These are phyloP conservation scores for Patella vulgata DNA, from an alignment of 1,140 invertebrate species.

Conservation along the genomic window DNA sequence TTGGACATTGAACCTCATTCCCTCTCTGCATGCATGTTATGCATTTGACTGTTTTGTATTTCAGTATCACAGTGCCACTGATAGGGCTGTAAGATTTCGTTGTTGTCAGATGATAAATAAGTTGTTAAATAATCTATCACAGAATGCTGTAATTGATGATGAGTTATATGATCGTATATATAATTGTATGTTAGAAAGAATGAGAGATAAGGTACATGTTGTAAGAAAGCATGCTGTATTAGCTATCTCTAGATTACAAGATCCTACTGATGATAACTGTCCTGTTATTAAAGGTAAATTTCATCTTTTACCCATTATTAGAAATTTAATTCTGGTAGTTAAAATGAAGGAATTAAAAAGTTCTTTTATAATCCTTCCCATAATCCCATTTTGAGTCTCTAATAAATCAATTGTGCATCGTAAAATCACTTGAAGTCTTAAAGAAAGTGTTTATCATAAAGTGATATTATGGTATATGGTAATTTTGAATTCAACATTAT, in stretches of 20 bases:
- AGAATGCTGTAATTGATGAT: conserved; percentile 82
- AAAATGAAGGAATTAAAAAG: too few relatives aligned
- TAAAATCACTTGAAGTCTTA: too few relatives aligned
- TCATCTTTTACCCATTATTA: not conserved
- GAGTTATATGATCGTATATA: conserved; percentile 79
- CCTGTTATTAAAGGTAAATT: conserved; percentile 75
- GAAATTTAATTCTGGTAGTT: too few relatives aligned
- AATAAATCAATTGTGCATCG: too few relatives aligned
- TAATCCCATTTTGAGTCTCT: not conserved
- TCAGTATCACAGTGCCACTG: conserved; percentile 72
- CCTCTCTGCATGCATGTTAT: too few relatives aligned
- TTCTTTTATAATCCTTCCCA: not conserved
- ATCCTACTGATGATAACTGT: conserved; percentile 80
- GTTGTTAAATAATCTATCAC: conserved; percentile 77
- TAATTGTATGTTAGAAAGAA: conserved; percentile 75
- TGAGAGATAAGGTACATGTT: conserved; percentile 77
- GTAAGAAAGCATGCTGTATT: conserved; percentile 82
- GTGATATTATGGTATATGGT: too few relatives aligned
- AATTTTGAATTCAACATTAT: too few relatives aligned
- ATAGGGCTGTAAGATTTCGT: conserved; percentile 75
- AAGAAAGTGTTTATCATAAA: too few relatives aligned
- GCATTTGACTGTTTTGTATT: conserved; percentile 21
- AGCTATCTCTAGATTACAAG: conserved; percentile 83
- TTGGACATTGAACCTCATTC: too few relatives aligned
- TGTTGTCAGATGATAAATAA: conserved; percentile 81